These are phyloP conservation scores for Huso huso DNA, from an alignment of 2,797 vertebrate species.

Conservation along the genomic window DNA sequence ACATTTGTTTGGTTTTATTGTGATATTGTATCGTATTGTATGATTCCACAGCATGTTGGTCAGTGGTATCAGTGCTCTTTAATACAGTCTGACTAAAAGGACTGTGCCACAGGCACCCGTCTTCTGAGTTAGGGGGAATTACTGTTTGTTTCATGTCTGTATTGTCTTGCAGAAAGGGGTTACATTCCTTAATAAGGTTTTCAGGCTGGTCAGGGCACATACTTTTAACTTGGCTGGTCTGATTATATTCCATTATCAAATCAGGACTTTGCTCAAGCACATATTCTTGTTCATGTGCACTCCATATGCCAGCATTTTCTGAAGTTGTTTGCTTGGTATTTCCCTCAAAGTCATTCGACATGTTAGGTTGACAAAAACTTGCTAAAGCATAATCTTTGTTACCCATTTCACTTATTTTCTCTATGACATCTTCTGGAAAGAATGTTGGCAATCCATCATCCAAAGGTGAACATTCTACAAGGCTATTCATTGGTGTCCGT, in stretches of 20 bases:
- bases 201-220: conserved; percentile 22
- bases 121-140: background rate
- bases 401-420: conserved; percentile 64
- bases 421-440: conserved; percentile 68
- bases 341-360: conserved; percentile 75
- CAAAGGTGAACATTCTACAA: conserved; percentile 72
- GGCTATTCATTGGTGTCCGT: conserved; percentile 79
- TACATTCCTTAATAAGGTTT: conserved; percentile 43
- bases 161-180: background rate
- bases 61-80: background rate
- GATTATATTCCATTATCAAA: conserved; percentile 41
- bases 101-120: background rate
- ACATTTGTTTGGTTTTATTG: background rate
- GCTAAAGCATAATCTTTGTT: conserved; percentile 54
- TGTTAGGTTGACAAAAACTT: conserved; percentile 54
- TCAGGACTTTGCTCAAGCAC: conserved; percentile 56
- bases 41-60: background rate
- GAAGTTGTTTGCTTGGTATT: conserved; percentile 50
- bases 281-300: conserved; percentile 53
- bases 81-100: background rate
- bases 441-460: conserved; percentile 63
- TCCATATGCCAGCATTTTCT: conserved; percentile 53
- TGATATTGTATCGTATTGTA: background rate
- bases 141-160: background rate
- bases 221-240: background rate